phyloP scores from a whole-genome alignment of 1,140 invertebrate genomes.

The Drosophila sproati region DNA sequence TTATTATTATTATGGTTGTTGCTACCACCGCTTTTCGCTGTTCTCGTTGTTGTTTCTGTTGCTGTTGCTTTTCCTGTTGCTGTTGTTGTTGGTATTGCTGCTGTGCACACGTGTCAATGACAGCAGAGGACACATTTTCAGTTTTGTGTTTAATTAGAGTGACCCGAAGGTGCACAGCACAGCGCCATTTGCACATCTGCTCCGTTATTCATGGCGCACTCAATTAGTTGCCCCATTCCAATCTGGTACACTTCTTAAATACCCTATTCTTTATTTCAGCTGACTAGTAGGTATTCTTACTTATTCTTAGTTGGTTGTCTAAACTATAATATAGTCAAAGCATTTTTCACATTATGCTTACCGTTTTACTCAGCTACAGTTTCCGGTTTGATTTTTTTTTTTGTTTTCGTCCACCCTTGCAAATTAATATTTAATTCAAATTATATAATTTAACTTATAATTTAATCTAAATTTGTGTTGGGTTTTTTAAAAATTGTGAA shows the following conservation, averaged over 20 bases:
- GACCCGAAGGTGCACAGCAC: constrained; percentile 66
- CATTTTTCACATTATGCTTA: too few species aligned
- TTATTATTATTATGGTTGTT: constrained; percentile 64
- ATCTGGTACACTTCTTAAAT: background rate
- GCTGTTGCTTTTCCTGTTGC: constrained; percentile 33
- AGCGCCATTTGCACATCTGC: constrained; percentile 30
- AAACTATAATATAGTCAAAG: too few species aligned
- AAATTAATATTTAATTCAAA: too few species aligned
- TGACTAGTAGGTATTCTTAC: too few species aligned
- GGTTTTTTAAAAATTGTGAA: too few species aligned
- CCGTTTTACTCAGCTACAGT: too few species aligned
- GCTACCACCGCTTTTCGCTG: constrained; percentile 19
- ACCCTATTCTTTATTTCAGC: background rate
- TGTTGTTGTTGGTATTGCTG: constrained; percentile 31
- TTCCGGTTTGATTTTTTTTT: too few species aligned
- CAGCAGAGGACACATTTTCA: constrained; percentile 72
- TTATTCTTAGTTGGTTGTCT: too few species aligned
- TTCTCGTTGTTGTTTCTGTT: constrained; percentile 36
- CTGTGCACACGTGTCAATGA: constrained; percentile 75
- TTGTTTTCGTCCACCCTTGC: too few species aligned
- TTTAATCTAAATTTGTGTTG: too few species aligned
- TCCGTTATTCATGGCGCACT: constrained; percentile 36
- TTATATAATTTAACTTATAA: too few species aligned
- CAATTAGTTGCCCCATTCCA: background rate
- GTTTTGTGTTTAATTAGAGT: constrained; percentile 80